A percentile compares a stretch with the other conserved stretches of the same genome.
Evolutionary conservation across 2,797 vertebrate species (phyloP).

Genomic region (Myripristis murdjan): DNA sequence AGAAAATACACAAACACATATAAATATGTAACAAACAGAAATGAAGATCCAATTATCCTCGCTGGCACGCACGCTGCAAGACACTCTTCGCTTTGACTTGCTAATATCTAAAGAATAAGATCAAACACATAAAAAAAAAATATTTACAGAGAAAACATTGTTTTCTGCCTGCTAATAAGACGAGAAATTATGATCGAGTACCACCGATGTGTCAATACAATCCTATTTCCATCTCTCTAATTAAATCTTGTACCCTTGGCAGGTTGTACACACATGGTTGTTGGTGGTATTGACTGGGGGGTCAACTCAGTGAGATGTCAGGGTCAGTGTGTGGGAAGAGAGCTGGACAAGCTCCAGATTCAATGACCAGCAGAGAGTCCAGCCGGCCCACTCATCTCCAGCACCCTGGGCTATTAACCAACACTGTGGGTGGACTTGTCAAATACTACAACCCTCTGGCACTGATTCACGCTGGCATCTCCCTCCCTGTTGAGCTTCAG

Average conservation of each 20-base stretch:
- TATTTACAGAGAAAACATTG: not conserved
- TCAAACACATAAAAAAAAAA: not conserved
- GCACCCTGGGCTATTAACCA: conserved; percentile 65
- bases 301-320: conserved; percentile 57
- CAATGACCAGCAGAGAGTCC: conserved; percentile 70
- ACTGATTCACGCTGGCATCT: conserved; percentile 61
- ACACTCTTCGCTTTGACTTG: conserved; percentile 5
- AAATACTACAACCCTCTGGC: conserved; percentile 55
- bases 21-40: conserved; percentile 61
- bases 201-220: conserved; percentile 30
- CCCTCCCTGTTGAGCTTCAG: conserved; percentile 55
- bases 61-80: not conserved
- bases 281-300: conserved; percentile 56
- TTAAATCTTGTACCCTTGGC: conserved; percentile 60
- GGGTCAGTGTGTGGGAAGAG: conserved; percentile 75
- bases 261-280: conserved; percentile 41
- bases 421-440: conserved; percentile 71
- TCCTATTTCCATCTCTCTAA: conserved; percentile 51
- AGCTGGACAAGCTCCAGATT: conserved; percentile 63
- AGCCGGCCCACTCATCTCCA: conserved; percentile 67
- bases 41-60: conserved; percentile 55
- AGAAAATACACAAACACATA: conserved; percentile 64
- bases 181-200: conserved; percentile 17
- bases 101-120: not conserved
- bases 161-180: conserved; percentile 21